phyloP scores from a whole-genome alignment of 2,797 vertebrate genomes.

The Scyliorhinus canicula region DNA sequence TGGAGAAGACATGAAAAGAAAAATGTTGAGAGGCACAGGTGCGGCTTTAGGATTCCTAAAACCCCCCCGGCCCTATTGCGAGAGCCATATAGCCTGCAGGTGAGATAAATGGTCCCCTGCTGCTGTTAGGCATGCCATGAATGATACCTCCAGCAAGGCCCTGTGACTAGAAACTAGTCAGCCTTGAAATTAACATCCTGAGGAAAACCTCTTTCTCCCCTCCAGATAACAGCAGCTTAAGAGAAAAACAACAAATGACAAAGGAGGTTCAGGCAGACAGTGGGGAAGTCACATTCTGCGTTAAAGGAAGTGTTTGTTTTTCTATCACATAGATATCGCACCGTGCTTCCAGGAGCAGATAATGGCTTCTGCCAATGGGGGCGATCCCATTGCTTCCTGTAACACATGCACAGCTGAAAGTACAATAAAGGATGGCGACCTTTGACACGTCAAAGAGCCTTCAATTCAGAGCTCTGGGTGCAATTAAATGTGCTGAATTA shows the following conservation, averaged over 20 bases:
- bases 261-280: slow-evolving; percentile 43
- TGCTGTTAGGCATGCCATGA: slow-evolving; percentile 52
- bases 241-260: slow-evolving; percentile 45
- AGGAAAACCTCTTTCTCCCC: slow-evolving; percentile 46
- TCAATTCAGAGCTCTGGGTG: background rate
- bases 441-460: slow-evolving; percentile 37
- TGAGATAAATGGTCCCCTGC: slow-evolving; percentile 53
- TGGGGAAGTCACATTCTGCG: slow-evolving; percentile 41
- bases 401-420: slow-evolving; percentile 37
- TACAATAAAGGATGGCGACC: slow-evolving; percentile 30
- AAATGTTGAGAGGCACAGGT: slow-evolving; percentile 40
- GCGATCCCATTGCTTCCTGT: slow-evolving; percentile 39
- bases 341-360: slow-evolving; percentile 30
- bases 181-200: slow-evolving; percentile 63
- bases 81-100: slow-evolving; percentile 48
- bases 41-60: slow-evolving; percentile 46
- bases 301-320: slow-evolving; percentile 46
- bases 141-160: slow-evolving; percentile 56
- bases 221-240: slow-evolving; percentile 50
- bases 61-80: slow-evolving; percentile 43
- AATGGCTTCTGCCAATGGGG: background rate
- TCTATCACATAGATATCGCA: slow-evolving; percentile 31
- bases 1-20: background rate
- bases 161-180: slow-evolving; percentile 55
- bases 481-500: slow-evolving; percentile 41